phyloP scores from a whole-genome alignment of 2,888 invertebrate species.

The Hyalella azteca region DNA sequence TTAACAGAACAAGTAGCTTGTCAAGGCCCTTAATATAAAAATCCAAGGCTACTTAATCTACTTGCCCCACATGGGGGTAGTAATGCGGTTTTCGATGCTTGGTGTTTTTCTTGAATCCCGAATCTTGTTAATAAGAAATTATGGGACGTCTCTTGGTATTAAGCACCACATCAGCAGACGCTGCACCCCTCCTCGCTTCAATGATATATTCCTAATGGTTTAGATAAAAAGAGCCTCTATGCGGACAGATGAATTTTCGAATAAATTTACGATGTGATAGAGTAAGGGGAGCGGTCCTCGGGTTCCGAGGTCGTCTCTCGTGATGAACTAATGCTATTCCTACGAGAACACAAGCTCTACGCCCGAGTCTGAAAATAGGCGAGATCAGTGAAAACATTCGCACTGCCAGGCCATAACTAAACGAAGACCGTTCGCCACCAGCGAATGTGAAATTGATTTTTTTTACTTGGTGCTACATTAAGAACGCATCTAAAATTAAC shows the following conservation, averaged over 20 bases:
- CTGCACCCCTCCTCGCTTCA: background rate
- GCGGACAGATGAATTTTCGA: conserved; percentile 31
- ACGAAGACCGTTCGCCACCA: background rate
- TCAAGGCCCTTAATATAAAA: too few relatives aligned
- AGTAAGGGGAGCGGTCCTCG: conserved; percentile 12
- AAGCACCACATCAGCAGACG: background rate
- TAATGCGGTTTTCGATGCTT: too few relatives aligned
- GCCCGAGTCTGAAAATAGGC: background rate
- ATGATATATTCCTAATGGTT: conserved; percentile 29
- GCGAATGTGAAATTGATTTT: conserved; percentile 17
- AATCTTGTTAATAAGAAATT: too few relatives aligned
- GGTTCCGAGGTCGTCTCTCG: background rate
- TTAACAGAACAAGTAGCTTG: too few relatives aligned
- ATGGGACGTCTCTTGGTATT: too few relatives aligned
- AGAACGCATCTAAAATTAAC: background rate
- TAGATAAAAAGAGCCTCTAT: conserved; percentile 31
- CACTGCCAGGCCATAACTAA: conserved; percentile 9
- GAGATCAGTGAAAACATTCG: background rate
- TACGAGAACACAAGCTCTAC: background rate
- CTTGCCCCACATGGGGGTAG: too few relatives aligned
- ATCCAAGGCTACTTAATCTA: too few relatives aligned
- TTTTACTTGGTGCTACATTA: background rate
- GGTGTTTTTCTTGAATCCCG: too few relatives aligned
- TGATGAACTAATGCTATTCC: background rate
- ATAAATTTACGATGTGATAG: conserved; percentile 36